Base-by-base conservation (phyloP, 2,797 vertebrate species). In the Alca torda region DNA sequence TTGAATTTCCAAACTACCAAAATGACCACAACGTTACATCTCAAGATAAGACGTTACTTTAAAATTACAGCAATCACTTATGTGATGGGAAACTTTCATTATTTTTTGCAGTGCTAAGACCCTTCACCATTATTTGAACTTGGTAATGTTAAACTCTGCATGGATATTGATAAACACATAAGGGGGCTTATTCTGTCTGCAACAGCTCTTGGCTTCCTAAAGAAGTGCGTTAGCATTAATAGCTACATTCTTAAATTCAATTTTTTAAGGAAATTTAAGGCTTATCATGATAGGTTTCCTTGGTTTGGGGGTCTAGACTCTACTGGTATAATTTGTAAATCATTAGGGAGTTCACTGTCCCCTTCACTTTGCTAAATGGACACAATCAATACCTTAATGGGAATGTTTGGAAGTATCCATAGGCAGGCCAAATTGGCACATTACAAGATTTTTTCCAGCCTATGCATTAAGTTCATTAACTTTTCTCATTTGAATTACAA, bases 401-500 rank as follows among this genome's bases (percentile, higher is more conserved):
- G 87, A 96, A 97, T 96, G 95, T 98, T 97, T 98, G 95, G 94
- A 98, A 97, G 96, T 87, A 96, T 94, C 69, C 69, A 96, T 56
- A 95, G 70, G 89, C 97, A 94, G 86, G 95, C 68, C 90, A 97
- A 98, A 98, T 81, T 97, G 96, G 93, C 96, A 98, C 60, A 96
- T 97, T 96, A 95, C 94, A 96, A 96, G 81, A 95, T 64, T 90
- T 96, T 94, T 95, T 97, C 88, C 67, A 96, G 89, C 53, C 81
- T 65, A 28, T 96, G 92, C 95, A 97, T 96, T 97, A 97, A 97
- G 96, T 98, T 98, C 97, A 98, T 98, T 98, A 97, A 96, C 96
- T 97, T 98, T 97, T 95, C 96, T 98, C 93, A 98, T 98, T 97
- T 98, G 96, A 98, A 98, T 98, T 97, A 97, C 95, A 98, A 98